Conservation (phyloP, 2,113 vertebrate species). For the Platysternon megacephalum region DNA sequence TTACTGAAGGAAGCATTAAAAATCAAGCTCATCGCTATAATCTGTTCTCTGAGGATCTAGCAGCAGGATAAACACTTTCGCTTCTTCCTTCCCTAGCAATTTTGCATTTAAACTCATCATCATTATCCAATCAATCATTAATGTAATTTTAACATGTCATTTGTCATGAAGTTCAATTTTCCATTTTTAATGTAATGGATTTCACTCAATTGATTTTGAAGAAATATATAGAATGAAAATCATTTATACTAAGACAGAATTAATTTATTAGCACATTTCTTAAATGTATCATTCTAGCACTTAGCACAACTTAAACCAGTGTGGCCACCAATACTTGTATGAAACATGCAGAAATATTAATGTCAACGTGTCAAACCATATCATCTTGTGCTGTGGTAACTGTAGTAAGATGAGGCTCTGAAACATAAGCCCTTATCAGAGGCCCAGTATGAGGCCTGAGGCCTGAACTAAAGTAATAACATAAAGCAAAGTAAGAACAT, state of each 20-base stretch:
- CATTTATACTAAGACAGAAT: constrained; percentile 66
- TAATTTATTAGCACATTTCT: constrained; percentile 60
- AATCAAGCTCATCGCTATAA: constrained; percentile 70
- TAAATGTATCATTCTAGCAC: background rate
- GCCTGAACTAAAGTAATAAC: no score
- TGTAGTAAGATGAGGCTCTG: no score
- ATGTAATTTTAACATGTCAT: constrained; percentile 52
- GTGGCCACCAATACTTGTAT: background rate
- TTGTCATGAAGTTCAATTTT: constrained; percentile 66
- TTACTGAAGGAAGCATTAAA: constrained; percentile 76
- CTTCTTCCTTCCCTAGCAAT: constrained; percentile 58
- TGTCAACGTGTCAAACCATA: background rate
- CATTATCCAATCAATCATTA: constrained; percentile 76
- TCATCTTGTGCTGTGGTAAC: background rate
- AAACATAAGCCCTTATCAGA: no score
- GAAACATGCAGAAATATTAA: background rate
- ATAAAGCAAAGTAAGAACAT: no score
- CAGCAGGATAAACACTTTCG: constrained; percentile 71
- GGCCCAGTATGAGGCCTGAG: no score
- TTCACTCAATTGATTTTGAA: constrained; percentile 63
- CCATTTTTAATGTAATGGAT: constrained; percentile 56
- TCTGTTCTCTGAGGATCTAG: constrained; percentile 70
- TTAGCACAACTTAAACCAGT: constrained; percentile 10
- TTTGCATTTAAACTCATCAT: constrained; percentile 67
- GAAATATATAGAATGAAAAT: constrained; percentile 8